Evolutionary conservation across 2,797 vertebrate species (phyloP).

Genomic region (Alca torda): DNA sequence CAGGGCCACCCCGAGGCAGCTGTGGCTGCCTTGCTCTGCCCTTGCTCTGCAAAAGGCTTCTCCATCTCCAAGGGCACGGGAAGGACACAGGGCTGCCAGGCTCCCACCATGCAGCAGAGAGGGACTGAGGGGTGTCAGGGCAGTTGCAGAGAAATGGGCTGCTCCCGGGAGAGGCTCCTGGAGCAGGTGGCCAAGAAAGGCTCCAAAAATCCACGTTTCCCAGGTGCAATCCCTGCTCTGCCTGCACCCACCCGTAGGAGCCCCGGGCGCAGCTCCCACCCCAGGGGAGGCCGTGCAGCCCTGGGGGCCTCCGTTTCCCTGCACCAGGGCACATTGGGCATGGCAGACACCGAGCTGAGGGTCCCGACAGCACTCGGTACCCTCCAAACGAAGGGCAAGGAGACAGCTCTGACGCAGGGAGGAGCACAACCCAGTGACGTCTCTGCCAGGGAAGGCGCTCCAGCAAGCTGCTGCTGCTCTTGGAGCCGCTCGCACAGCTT

Average conservation of each 20-base stretch:
- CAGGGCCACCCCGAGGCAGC: accelerated
- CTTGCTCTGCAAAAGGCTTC: background rate
- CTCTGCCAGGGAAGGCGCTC: background rate
- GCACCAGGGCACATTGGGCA: accelerated
- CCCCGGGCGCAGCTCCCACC: background rate
- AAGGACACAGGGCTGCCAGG: background rate
- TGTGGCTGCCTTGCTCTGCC: background rate
- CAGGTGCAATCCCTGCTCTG: background rate
- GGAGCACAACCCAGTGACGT: background rate
- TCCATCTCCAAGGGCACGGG: background rate
- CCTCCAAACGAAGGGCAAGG: background rate
- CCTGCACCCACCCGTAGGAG: accelerated
- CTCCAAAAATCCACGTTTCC: background rate
- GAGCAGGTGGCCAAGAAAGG: accelerated
- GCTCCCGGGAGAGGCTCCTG: background rate
- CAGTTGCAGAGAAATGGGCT: background rate
- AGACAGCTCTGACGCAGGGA: background rate
- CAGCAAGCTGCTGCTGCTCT: background rate
- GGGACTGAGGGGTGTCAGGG: background rate
- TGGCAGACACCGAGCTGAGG: background rate
- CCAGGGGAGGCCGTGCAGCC: accelerated
- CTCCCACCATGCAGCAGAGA: accelerated
- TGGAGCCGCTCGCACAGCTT: background rate
- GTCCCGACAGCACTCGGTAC: accelerated
- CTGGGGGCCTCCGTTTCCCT: accelerated